Percentiles rank a stretch among this genome's conserved stretches.
Conservation (phyloP, 2,888 invertebrate genomes). For the Drosophila hawaiiensis region DNA sequence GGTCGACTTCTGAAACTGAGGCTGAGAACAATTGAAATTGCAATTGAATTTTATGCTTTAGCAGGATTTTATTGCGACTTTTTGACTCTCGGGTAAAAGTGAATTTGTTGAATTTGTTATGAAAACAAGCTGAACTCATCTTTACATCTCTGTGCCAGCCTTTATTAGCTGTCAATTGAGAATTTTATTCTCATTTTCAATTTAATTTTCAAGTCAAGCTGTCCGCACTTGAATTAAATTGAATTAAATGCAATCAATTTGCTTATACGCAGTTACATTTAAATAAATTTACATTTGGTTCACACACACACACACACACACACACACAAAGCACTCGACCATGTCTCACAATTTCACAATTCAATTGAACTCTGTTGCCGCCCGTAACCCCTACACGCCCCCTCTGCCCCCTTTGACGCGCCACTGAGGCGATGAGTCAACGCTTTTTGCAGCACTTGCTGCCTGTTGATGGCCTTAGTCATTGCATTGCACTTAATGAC, state of each 20-base stretch:
- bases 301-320: slow-evolving; percentile 5
- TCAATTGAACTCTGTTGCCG: slow-evolving; percentile 31
- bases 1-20: slow-evolving; percentile 3
- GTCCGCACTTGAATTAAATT: slow-evolving; percentile 66
- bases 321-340: slow-evolving; percentile 20
- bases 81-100: slow-evolving; percentile 52
- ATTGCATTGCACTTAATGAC: slow-evolving; percentile 64
- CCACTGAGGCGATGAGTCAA: slow-evolving; percentile 59
- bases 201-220: slow-evolving; percentile 69
- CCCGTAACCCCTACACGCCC: background rate
- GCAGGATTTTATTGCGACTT: slow-evolving; percentile 74
- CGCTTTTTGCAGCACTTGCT: slow-evolving; percentile 36
- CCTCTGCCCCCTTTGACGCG: background rate
- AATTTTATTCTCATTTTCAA: slow-evolving; percentile 3
- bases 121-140: slow-evolving; percentile 37
- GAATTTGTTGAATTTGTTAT: slow-evolving; percentile 49
- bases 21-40: slow-evolving; percentile 59
- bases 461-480: slow-evolving; percentile 52
- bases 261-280: slow-evolving; percentile 77
- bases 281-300: slow-evolving; percentile 66
- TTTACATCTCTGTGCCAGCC: background rate
- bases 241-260: slow-evolving; percentile 79
- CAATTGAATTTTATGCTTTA: slow-evolving; percentile 73
- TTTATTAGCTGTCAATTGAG: slow-evolving; percentile 71
- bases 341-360: slow-evolving; percentile 44